Evolutionary conservation across 2,113 vertebrate species (phyloP).

Genomic region (Chloropsis cyanopogon): DNA sequence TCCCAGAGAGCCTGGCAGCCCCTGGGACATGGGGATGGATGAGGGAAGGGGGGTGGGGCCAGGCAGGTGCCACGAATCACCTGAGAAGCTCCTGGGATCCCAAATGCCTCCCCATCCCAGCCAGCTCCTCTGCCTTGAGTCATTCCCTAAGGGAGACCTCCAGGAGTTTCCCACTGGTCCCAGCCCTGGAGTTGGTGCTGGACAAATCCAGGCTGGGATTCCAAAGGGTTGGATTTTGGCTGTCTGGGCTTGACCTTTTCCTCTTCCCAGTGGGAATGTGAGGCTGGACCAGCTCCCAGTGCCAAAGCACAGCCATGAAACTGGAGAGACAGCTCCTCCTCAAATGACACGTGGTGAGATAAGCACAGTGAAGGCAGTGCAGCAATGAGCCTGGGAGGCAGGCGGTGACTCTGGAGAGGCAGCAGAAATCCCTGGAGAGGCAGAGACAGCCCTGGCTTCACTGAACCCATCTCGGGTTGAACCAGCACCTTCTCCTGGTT

Average conservation of each 20-base stretch:
- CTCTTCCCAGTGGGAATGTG: not conserved
- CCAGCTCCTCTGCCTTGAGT: not conserved
- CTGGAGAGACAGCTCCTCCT: not conserved
- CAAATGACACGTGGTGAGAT: not conserved
- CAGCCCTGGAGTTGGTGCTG: not conserved
- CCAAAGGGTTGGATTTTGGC: not conserved
- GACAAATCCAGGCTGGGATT: not conserved
- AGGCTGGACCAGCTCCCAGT: not conserved
- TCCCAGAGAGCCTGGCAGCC: not conserved
- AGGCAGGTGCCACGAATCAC: not conserved
- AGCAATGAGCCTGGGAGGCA: not conserved
- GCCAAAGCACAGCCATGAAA: not conserved
- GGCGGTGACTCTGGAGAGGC: not conserved
- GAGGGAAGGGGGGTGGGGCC: not conserved
- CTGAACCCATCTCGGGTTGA: not conserved
- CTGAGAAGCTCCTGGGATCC: not conserved
- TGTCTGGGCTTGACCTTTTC: not conserved
- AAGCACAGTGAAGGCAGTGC: not conserved
- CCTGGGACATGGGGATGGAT: not conserved
- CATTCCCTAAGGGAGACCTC: not conserved
- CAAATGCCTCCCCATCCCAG: not conserved
- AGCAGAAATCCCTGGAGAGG: not conserved
- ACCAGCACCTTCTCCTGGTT: not conserved
- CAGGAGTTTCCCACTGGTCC: not conserved
- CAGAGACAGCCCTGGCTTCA: not conserved